Percentiles rank a stretch among this genome's conserved stretches.
phyloP scores from a whole-genome alignment of 1,140 invertebrate species.

The Ooceraea biroi region DNA sequence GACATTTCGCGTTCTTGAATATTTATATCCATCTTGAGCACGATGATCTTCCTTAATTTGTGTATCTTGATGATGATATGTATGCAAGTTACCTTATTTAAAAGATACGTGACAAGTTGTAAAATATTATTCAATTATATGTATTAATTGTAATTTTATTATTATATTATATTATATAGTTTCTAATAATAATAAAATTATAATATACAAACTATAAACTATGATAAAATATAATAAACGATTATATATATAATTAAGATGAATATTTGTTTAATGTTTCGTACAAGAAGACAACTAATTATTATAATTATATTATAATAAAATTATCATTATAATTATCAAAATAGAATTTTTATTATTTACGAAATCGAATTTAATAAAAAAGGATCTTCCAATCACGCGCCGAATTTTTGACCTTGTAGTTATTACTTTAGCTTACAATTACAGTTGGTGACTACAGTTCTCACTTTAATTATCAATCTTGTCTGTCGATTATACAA shows the following conservation, averaged over 20 bases:
- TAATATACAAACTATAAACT: slow-evolving; percentile 54
- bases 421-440: neutral
- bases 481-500: neutral
- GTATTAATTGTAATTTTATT: slow-evolving; percentile 22
- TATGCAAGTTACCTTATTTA: slow-evolving; percentile 6
- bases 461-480: neutral
- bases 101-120: neutral
- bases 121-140: neutral
- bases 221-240: slow-evolving; percentile 47
- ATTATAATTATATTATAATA: neutral
- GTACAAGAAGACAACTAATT: slow-evolving; percentile 53
- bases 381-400: slow-evolving; percentile 37
- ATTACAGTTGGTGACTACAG: neutral
- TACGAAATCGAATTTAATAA: slow-evolving; percentile 50
- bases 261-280: slow-evolving; percentile 39
- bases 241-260: slow-evolving; percentile 59
- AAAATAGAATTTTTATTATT: slow-evolving; percentile 42
- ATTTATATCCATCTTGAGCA: neutral
- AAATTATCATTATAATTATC: too few species aligned
- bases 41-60: slow-evolving; percentile 15
- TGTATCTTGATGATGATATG: neutral
- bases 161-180: slow-evolving; percentile 2
- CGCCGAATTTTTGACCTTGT: neutral
- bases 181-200: slow-evolving; percentile 55
- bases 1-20: neutral